Conservation (phyloP, 1,140 invertebrate genomes). For the Drosophila funebris region DNA sequence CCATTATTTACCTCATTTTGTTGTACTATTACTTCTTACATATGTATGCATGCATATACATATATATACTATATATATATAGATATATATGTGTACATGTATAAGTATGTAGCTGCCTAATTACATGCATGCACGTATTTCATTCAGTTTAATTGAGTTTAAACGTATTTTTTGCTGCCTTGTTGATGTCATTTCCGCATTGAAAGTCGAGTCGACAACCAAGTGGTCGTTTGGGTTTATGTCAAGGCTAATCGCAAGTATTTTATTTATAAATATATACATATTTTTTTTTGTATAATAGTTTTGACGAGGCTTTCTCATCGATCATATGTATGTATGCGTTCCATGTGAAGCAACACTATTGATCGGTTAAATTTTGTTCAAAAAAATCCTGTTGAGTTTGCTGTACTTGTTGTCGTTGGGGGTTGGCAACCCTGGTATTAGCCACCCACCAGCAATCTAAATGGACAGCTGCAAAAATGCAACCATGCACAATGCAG, state of each 20-base stretch:
- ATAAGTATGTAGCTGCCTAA: background rate
- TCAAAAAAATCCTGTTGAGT: background rate
- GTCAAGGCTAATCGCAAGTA: conserved; percentile 27
- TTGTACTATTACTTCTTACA: conserved; percentile 10
- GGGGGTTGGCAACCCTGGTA: conserved; percentile 47
- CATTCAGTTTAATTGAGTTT: conserved; percentile 25
- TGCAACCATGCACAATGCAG: conserved; percentile 52
- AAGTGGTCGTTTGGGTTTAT: conserved; percentile 16
- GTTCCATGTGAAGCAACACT: too few species aligned
- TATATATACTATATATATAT: background rate
- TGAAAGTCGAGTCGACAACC: conserved; percentile 13
- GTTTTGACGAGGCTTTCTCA: too few species aligned
- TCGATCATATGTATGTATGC: too few species aligned
- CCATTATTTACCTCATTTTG: conserved; percentile 27
- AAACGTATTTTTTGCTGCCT: background rate
- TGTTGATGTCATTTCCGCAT: conserved; percentile 27
- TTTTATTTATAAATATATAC: too few species aligned
- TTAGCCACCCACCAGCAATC: conserved; percentile 35
- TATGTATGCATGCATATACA: background rate
- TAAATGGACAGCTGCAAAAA: conserved; percentile 56
- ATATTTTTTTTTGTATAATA: too few species aligned
- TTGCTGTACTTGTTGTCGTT: background rate
- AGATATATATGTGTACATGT: background rate
- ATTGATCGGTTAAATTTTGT: too few species aligned
- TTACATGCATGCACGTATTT: conserved; percentile 20